Base-by-base conservation (phyloP, 2,888 invertebrate species). In the Metacarcinus magister region DNA sequence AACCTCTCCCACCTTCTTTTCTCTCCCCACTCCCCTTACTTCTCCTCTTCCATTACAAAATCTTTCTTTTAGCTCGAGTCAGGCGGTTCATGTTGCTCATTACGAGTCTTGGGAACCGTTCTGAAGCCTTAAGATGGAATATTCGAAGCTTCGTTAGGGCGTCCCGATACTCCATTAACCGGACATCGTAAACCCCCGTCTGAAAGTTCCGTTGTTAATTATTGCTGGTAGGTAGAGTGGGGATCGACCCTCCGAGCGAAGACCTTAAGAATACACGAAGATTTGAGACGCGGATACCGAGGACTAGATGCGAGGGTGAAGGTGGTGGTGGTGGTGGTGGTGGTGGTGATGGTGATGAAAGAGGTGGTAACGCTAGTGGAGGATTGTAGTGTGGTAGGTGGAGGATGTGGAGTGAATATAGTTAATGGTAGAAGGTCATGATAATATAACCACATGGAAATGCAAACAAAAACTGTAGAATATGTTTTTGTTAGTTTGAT, bases 171-270 rank as follows among this genome's bases (percentile, higher is more conserved):
- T 23, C 67, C 67, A n/a, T 67, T 67, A 67, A 67, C 67, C n/a
- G 67, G 67, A 67, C 67, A 67, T 67, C 67, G 67, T 67, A 67
- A 67, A 67, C 67, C 67, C n/a, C 67, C 19, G 67, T 67, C 23
- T 67, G 67, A 5, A 67, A 67, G 67, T 23, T 67, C n/a, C 1
- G 67, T 19, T 67, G 67, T 23, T 67, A 67, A 67, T 67, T 67
- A 67, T 67, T 67, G 19, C 23, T 19, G 23, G 1, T 67, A 16
- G 67, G 23, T 23, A 23, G 67, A 67, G n/a, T 23, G 67, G 16
- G 4, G 67, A n/a, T 67, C 67, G 67, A 67, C 67, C 67, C 67
- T 67, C 67, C 67, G 19, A 19, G 23, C 4, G 67, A 67, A 67
- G 67, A 5, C 67, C 67, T 23, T 0, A 2, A 3, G n/a, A 67